Base-by-base conservation (phyloP, 2,888 invertebrate genomes). In the Neoascia interrupta region DNA sequence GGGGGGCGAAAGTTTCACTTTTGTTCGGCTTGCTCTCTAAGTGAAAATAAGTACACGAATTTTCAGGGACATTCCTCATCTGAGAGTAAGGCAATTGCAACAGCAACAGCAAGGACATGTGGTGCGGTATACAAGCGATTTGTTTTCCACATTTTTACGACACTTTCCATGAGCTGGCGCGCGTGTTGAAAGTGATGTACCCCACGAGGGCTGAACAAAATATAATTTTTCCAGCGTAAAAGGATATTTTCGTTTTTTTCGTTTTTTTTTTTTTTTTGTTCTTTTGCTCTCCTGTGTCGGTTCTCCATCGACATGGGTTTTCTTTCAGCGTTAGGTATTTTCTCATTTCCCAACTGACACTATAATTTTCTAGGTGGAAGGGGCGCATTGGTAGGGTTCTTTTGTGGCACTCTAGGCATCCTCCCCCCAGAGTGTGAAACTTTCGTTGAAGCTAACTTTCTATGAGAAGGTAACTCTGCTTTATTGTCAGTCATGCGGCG, bases 281-380 rank as follows among this genome's bases (percentile, higher is more conserved):
- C n/a, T n/a, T n/a, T n/a, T n/a, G n/a, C n/a, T n/a, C n/a, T n/a
- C n/a, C n/a, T 16, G 10, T 13, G 28, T 6, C 11, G 3, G 10
- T 2, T 10, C 19, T 54, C 26, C 68, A 51, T 68, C 37, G 43
- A 49, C 56, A 43, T 28, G 61, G 31, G 21, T 69, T 43, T 37
- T 58, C 56, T 51, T 53, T 49, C 64, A 56, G 28, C 47, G 16
- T 54, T 43, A 47, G 37, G 51, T 70, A 51, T 70, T 53, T 63
- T 39, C 51, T 31, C 39, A 63, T 70, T 75, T 70, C 70, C 70
- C 70, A 75, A 37, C 56, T 64, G 70, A 70, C 70, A 75, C 56
- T 51, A 74, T 31, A 74, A 54, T 61, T 69, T 69, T 54, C 34
- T 47, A 47, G 49, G 43, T 63, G 49, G 51, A 51, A 75, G 18